phyloP scores from a whole-genome alignment of 92 coral and sea anemone genomes.

The Pocillopora meandrina region DNA sequence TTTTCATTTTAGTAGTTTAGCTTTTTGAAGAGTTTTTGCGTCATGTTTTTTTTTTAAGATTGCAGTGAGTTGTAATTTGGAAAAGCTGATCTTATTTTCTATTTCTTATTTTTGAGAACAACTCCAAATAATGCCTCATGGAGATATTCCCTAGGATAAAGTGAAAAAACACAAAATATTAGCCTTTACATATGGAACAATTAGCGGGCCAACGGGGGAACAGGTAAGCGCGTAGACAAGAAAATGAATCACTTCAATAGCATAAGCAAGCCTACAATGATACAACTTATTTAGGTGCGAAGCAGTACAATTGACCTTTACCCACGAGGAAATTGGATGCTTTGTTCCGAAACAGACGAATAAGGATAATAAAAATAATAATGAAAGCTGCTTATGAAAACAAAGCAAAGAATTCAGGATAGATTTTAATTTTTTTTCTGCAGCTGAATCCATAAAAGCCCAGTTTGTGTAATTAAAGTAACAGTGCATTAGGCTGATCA shows the following conservation, averaged over 20 bases:
- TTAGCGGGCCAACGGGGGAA: conserved; percentile 7
- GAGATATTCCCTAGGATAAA: neutral
- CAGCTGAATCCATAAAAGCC: conserved; percentile 17
- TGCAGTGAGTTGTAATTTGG: no score
- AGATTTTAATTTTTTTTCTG: neutral
- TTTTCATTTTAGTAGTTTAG: no score
- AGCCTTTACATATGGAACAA: neutral
- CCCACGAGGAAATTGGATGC: neutral
- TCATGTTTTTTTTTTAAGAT: no score
- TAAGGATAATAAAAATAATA: conserved; percentile 6
- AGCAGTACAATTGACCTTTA: neutral
- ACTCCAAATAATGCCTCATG: no score
- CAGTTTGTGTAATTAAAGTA: neutral
- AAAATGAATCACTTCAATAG: neutral
- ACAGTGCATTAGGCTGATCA: neutral
- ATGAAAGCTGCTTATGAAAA: conserved; percentile 11
- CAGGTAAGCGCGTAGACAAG: neutral
- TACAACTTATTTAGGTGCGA: neutral
- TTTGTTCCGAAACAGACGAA: conserved; percentile 19
- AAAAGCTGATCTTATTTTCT: no score
- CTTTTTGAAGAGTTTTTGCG: no score
- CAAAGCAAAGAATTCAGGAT: neutral
- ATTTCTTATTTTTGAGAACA: no score
- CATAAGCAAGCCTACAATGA: neutral
- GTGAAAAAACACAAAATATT: neutral